These are phyloP conservation scores for Condylostylus longicornis DNA, from an alignment of 1,140 invertebrate species.

Conservation along the genomic window DNA sequence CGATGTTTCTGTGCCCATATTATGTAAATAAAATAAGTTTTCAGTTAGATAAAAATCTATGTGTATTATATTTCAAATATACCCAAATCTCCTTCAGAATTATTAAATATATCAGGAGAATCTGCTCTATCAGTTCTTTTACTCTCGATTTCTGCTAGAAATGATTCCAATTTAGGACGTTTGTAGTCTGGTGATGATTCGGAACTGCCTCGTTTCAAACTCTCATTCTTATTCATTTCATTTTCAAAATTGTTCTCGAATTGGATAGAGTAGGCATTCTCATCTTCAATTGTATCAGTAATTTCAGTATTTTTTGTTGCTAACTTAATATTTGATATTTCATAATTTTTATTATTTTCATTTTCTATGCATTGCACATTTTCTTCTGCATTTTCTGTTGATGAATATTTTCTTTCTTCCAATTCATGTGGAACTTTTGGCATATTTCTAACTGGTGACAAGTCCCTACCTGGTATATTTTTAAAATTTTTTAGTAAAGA, in stretches of 20 bases:
- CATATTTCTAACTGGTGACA: background rate
- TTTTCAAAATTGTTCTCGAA: too few species aligned
- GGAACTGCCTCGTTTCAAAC: too few species aligned
- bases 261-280: too few species aligned
- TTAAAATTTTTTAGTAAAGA: conserved; percentile 2
- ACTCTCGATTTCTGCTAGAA: background rate
- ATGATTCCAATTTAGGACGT: background rate
- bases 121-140: conserved; percentile 11
- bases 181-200: too few species aligned
- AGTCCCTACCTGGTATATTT: conserved; percentile 1
- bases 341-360: conserved; percentile 8
- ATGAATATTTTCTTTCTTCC: background rate
- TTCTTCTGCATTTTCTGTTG: conserved; percentile 1
- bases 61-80: background rate
- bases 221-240: too few species aligned
- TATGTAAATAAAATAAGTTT: background rate
- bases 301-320: background rate
- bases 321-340: background rate
- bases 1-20: conserved; percentile 2
- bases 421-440: too few species aligned
- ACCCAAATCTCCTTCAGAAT: conserved; percentile 17
- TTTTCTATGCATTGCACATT: background rate
- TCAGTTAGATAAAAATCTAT: background rate
- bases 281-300: background rate
- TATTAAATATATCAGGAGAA: conserved; percentile 25